These are phyloP conservation scores for Muntiacus muntjak DNA, from an alignment of 2,113 vertebrate genomes.

Conservation along the genomic window DNA sequence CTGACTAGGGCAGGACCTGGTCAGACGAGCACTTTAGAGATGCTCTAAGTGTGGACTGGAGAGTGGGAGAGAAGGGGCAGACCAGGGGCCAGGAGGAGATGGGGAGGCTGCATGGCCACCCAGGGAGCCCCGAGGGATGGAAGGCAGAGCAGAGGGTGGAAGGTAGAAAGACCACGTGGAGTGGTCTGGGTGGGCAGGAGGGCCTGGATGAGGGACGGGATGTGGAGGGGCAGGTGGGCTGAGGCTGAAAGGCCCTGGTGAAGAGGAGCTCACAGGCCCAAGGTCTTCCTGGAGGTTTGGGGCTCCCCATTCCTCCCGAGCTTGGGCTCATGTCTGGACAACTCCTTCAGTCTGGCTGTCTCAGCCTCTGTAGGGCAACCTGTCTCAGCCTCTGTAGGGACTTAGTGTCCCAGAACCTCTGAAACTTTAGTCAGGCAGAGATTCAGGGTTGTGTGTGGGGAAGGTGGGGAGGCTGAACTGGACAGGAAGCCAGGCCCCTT, in stretches of 20 bases:
- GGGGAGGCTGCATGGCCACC: no score
- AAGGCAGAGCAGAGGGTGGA: not conserved
- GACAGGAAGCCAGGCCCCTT: not conserved
- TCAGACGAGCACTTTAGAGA: not conserved
- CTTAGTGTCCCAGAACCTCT: not conserved
- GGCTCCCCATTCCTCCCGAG: not conserved
- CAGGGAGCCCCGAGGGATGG: not conserved
- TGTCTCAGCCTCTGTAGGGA: not conserved
- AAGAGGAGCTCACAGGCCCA: not conserved
- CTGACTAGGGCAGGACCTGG: not conserved
- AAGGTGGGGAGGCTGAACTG: no score
- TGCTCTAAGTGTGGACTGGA: not conserved
- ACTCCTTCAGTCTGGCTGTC: not conserved
- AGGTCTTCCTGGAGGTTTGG: not conserved
- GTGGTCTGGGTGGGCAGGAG: not conserved
- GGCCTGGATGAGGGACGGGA: not conserved
- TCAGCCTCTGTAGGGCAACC: not conserved
- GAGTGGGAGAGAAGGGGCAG: no score
- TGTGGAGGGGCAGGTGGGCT: not conserved
- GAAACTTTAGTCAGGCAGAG: not conserved
- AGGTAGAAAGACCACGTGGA: not conserved
- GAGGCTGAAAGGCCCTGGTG: not conserved
- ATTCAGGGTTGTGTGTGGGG: fast-evolving
- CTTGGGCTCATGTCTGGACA: fast-evolving
- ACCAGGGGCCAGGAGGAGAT: not conserved